phyloP scores from a whole-genome alignment of 2,888 invertebrate genomes.

The Craniophora ligustri region DNA sequence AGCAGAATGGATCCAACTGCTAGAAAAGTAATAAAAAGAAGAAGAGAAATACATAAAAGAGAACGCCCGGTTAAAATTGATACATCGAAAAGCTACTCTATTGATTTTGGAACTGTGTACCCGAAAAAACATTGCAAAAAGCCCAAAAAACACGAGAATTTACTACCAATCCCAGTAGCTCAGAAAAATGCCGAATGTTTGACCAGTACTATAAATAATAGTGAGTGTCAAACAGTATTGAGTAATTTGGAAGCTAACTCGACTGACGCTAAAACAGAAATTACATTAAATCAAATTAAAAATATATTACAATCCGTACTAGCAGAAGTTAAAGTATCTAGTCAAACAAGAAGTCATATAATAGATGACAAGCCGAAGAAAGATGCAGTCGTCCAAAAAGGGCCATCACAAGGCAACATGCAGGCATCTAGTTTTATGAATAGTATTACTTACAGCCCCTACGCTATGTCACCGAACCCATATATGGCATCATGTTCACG shows the following conservation, averaged over 20 bases:
- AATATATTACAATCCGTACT: conserved; percentile 77
- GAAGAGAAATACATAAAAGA: conserved; percentile 29
- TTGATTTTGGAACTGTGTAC: conserved; percentile 69
- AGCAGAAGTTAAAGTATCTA: conserved; percentile 75
- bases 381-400: conserved; percentile 76
- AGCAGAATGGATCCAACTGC: conserved; percentile 29
- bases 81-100: conserved; percentile 61
- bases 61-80: conserved; percentile 36
- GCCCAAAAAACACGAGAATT: conserved; percentile 30
- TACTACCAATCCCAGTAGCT: conserved; percentile 22
- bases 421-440: conserved; percentile 68
- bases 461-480: conserved; percentile 65
- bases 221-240: conserved; percentile 66
- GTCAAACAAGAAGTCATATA: conserved; percentile 51
- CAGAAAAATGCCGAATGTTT: conserved; percentile 65
- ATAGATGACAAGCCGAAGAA: conserved; percentile 61
- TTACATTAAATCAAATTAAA: conserved; percentile 78
- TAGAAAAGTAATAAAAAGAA: conserved; percentile 35
- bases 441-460: conserved; percentile 73
- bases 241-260: conserved; percentile 39
- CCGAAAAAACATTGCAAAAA: conserved; percentile 48
- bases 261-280: conserved; percentile 69
- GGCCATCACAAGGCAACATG: conserved; percentile 64
- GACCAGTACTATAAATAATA: conserved; percentile 56
- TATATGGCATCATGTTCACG: conserved; percentile 66